phyloP scores from a whole-genome alignment of 2,888 invertebrate genomes.

The Drosophila kambysellisi region DNA sequence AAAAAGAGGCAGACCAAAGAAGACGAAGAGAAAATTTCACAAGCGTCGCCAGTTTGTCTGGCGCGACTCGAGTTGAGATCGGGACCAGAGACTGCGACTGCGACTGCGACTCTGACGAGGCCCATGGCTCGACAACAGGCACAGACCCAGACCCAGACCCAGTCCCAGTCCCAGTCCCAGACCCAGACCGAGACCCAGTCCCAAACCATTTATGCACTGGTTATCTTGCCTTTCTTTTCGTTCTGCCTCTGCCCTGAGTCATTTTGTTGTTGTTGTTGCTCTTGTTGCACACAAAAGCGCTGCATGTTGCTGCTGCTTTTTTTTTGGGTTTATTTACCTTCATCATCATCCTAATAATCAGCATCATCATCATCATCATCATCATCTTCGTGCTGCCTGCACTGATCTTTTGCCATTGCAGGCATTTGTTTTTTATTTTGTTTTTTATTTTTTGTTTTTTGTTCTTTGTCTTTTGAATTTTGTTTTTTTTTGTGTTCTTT shows the following conservation, averaged over 20 bases:
- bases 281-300: constrained; percentile 53
- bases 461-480: constrained; percentile 27
- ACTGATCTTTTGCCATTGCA: constrained; percentile 66
- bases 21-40: constrained; percentile 77
- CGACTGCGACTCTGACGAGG: constrained; percentile 1
- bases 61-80: constrained; percentile 58
- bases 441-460: not conserved
- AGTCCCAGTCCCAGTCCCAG: constrained; percentile 28
- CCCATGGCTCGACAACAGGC: constrained; percentile 9
- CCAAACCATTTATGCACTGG: constrained; percentile 68
- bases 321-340: constrained; percentile 68
- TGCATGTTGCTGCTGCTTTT: constrained; percentile 55
- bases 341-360: constrained; percentile 37
- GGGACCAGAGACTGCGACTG: constrained; percentile 16
- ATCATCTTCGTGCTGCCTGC: constrained; percentile 24
- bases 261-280: constrained; percentile 41
- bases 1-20: constrained; percentile 59
- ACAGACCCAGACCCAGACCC: constrained; percentile 26
- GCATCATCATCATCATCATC: constrained; percentile 19
- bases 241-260: constrained; percentile 56
- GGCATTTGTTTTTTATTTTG: constrained; percentile 10
- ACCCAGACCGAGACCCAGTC: constrained; percentile 11
- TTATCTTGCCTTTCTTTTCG: constrained; percentile 67
- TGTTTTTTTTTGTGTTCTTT: constrained; percentile 26
- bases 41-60: constrained; percentile 84